Percentiles rank a stretch among this genome's conserved stretches.
phyloP scores from a whole-genome alignment of 23 tunicate genomes.

The Styela plicata region DNA sequence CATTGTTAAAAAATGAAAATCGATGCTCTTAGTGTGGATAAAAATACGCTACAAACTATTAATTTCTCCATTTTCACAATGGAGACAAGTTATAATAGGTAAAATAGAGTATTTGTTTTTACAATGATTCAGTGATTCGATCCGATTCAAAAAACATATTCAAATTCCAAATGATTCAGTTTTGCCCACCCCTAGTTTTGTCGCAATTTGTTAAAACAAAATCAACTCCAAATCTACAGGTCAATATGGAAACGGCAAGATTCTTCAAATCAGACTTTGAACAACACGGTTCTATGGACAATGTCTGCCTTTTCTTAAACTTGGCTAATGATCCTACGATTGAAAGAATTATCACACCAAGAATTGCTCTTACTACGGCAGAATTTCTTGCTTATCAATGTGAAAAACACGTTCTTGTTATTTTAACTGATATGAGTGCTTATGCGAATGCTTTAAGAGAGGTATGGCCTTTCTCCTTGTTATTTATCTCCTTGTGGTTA shows the following conservation, averaged over 20 bases:
- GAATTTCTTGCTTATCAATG: slow-evolving; percentile 96
- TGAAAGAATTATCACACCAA: slow-evolving; percentile 96
- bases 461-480: slow-evolving; percentile 26
- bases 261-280: slow-evolving; percentile 99
- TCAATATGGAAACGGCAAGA: slow-evolving; percentile 98
- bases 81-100: too few species aligned
- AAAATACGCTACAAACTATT: too few species aligned
- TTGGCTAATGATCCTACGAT: slow-evolving; percentile 98
- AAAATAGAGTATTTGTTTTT: too few species aligned
- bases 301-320: slow-evolving; percentile 89
- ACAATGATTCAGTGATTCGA: too few species aligned
- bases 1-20: too few species aligned
- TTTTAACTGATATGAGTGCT: slow-evolving; percentile 97
- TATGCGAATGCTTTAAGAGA: slow-evolving; percentile 97
- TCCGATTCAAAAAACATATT: too few species aligned
- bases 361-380: slow-evolving; percentile 94
- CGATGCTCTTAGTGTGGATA: too few species aligned
- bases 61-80: too few species aligned
- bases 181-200: too few species aligned
- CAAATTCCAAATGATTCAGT: too few species aligned
- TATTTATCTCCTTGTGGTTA: too few species aligned
- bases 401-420: slow-evolving; percentile 95
- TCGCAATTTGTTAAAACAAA: too few species aligned
- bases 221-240: slow-evolving; percentile 47
- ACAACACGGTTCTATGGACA: slow-evolving; percentile 98